A percentile compares a stretch with the other conserved stretches of the same genome.
Conservation (phyloP, 2,113 vertebrate species). For the Tympanuchus pallidicinctus region DNA sequence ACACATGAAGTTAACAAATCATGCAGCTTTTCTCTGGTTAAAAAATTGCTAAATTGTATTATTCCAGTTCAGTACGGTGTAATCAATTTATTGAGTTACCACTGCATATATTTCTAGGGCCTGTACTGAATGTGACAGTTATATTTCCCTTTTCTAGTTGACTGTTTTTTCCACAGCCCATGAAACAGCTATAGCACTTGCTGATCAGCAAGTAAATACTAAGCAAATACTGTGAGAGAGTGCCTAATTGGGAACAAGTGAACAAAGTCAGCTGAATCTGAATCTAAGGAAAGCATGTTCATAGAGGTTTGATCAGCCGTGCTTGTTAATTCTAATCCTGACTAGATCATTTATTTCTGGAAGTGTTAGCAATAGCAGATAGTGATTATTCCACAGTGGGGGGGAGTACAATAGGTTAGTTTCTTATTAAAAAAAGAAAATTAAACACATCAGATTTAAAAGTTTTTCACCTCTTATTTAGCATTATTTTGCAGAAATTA, state of each 20-base stretch:
- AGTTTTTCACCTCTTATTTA: slow-evolving; percentile 19
- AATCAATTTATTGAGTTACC: slow-evolving; percentile 28
- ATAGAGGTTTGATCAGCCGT: neutral
- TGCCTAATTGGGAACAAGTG: slow-evolving; percentile 27
- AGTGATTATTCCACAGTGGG: slow-evolving; percentile 61
- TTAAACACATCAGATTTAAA: slow-evolving; percentile 21
- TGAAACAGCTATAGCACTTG: neutral
- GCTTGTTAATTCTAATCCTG: slow-evolving; percentile 57
- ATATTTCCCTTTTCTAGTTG: neutral
- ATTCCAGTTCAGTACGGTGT: neutral
- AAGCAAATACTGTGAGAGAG: neutral
- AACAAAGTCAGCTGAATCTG: slow-evolving; percentile 27
- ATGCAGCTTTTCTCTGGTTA: neutral
- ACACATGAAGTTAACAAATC: neutral
- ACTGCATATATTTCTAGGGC: neutral
- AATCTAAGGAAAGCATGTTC: neutral
- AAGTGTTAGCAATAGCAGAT: slow-evolving; percentile 59
- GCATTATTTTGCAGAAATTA: neutral
- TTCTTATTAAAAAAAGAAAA: slow-evolving; percentile 48
- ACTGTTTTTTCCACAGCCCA: neutral
- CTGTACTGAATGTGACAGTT: neutral
- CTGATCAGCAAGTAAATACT: slow-evolving; percentile 38
- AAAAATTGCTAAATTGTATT: slow-evolving; percentile 22
- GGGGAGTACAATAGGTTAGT: slow-evolving; percentile 49
- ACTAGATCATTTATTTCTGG: slow-evolving; percentile 59